Percentiles rank a stretch among this genome's conserved stretches.
phyloP scores from a whole-genome alignment of 2,797 vertebrate species.

The Myripristis murdjan region DNA sequence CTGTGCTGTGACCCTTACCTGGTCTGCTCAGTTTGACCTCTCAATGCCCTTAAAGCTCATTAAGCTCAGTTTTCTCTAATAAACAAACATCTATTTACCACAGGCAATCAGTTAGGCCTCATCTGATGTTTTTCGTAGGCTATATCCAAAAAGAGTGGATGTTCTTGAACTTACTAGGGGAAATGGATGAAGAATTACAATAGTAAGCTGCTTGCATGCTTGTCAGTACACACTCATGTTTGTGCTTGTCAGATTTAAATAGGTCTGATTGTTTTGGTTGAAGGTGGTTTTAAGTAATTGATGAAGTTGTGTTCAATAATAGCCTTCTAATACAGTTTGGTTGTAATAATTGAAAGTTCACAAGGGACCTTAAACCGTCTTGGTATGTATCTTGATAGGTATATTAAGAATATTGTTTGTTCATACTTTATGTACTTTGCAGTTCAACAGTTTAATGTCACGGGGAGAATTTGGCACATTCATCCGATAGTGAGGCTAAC shows the following conservation, averaged over 20 bases:
- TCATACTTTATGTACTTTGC: not conserved
- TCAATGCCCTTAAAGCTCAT: conserved; percentile 49
- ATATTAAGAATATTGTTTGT: not conserved
- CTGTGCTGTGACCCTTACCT: conserved; percentile 39
- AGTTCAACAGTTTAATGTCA: conserved; percentile 5
- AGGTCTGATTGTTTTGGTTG: no score
- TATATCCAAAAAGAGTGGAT: no score
- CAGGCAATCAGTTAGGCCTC: not conserved
- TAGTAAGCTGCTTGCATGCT: no score
- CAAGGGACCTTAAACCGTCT: no score
- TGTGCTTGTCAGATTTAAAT: no score
- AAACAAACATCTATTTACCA: not conserved
- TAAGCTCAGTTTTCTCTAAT: not conserved
- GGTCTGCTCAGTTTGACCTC: conserved; percentile 65
- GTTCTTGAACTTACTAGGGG: not conserved
- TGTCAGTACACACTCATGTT: no score
- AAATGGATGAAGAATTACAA: not conserved
- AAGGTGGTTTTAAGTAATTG: no score
- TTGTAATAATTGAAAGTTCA: no score
- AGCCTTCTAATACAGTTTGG: no score
- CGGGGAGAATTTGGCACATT: not conserved
- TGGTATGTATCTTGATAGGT: no score
- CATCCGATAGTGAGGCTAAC: not conserved
- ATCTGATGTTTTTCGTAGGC: no score
- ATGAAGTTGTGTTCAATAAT: no score